Evolutionary conservation across 2,888 invertebrate genomes (phyloP), one percentile per base, ranked within the genome.

Genomic region (Gryllus longicercus): DNA sequence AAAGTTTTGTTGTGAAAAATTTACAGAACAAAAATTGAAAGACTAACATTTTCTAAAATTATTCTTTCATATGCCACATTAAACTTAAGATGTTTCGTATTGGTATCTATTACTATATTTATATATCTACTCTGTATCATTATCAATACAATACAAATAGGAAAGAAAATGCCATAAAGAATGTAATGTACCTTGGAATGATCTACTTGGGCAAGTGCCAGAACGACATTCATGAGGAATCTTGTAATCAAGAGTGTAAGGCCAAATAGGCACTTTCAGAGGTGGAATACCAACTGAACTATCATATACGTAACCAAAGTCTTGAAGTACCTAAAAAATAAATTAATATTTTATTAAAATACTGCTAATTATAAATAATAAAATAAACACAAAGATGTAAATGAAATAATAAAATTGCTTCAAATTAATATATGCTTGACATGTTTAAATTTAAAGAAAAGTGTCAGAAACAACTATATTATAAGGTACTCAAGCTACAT

Each of bases 151-250:
- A 10, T 5, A 75, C 14, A 23, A 12, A 77, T 77, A 77, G 14
- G 8, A n/a, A 49, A 81, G 75, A 49, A 74, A 8, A 76, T 75
- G 50, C 77, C 50, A 80, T 38, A 38, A 38, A 38, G 38, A 8
- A 38, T 38, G 38, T 38, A 38, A 38, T 38, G 83, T 87, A 91
- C 96, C 96, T 86, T 95, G 95, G 90, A 96, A 96, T 2, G 94
- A 93, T 87, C 93, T 95, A 1, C 94, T 93, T 0, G 96, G 96
- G 83, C 96, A 97, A n/a, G 95, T 95, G 81, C 95, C 95, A 76
- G 96, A 93, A 87, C 96, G 96, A 88, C 96, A 96, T 87, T 96
- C 96, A 86, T 96, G 96, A 2, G 96, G 93, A 85, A 96, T 95
- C 89, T 95, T 95, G 88, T 93, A 96, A 87, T 97, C 97, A 76